Base-by-base conservation (phyloP, 2,113 vertebrate species). In the Artemisiospiza belli region DNA sequence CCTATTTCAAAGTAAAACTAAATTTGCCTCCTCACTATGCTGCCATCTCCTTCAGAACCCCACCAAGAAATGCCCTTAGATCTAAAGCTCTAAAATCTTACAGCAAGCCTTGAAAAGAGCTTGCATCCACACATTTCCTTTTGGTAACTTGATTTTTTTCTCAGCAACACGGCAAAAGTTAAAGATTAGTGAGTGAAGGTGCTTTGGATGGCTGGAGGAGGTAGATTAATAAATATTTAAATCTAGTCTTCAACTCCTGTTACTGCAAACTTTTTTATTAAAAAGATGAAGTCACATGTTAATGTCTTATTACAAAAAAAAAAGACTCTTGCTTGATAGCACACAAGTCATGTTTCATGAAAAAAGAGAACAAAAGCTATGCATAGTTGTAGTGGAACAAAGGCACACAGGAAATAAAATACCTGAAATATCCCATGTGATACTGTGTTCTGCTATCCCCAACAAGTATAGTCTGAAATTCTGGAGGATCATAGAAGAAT, bases 371-470 rank as follows among this genome's bases (percentile, higher is more conserved):
- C 58, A 92, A 68, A 68, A 83, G 57, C 25, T 44, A 78, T 7
- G 27, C 3, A 13, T 8, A 61, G 18, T 25, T 67, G 57, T 15
- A 94, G 41, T 21, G 22, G 22, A 87, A 33, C 17, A 94, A 62
- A n/a, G 67, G n/a, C 6, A n/a, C 6, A 35, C 31, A 68, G 61
- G 52, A 72, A 78, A 84, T 24, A 13, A 47, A 82, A 64, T 98
- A 99, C 99, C 99, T 99, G 98, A 98, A 99, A 97, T 99, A 99
- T n/a, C 99, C 99, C 96, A 99, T 98, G 96, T 99, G 99, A 96
- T 98, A 98, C 43, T 99, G 98, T 75, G 97, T 99, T 96, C 98
- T 98, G 74, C 94, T 95, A 73, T 98, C 98, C 24, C 98, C 99
- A 31, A 91, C 92, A 82, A 99, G 97, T 81, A 99, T 97, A 37